Evolutionary conservation across 1,140 invertebrate genomes (phyloP).

Genomic region (Eueides isabella): DNA sequence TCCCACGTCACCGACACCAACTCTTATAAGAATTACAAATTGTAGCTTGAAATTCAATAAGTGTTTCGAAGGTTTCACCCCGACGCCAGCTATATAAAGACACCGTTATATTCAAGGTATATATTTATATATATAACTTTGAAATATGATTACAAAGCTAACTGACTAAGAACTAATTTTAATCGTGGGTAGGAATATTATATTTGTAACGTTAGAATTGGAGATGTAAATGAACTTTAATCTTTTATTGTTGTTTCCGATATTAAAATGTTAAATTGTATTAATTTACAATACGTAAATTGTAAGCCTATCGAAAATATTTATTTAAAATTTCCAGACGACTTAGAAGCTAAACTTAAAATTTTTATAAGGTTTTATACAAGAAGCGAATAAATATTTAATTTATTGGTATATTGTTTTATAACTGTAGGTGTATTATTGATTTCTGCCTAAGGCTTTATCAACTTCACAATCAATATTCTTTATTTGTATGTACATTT

Average conservation of each 20-base stretch:
- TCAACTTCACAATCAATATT: conserved; percentile 2
- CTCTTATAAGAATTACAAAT: conserved; percentile 56
- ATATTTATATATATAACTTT: neutral
- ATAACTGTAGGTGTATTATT: neutral
- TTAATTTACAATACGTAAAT: no score
- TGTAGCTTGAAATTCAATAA: conserved; percentile 50
- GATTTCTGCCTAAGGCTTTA: neutral
- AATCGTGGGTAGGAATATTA: neutral
- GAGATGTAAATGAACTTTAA: no score
- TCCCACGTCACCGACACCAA: conserved; percentile 40
- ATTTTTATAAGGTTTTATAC: no score
- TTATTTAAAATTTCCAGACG: neutral
- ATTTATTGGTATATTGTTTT: neutral
- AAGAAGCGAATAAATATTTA: neutral
- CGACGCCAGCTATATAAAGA: conserved; percentile 38
- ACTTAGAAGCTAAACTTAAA: no score
- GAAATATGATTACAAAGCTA: neutral
- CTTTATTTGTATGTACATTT: neutral
- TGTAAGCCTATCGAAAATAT: no score
- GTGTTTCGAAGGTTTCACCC: conserved; percentile 52
- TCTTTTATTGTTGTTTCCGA: no score
- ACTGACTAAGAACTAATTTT: neutral
- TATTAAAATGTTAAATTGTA: no score
- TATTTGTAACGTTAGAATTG: neutral
- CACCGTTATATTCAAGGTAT: conserved; percentile 36